These are phyloP conservation scores for Macaca fascicularis DNA, from an alignment of 2,113 vertebrate genomes.

Conservation along the genomic window T2T-MFA8v1.1 NC_088394.1:11820001-11820500, in stretches of 20 bases:
- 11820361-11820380: not conserved
- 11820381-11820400: no score
- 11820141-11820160: not conserved
- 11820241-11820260: not conserved
- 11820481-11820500: not conserved
- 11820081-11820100: not conserved
- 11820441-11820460: not conserved
- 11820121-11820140: not conserved
- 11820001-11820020: not conserved
- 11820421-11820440: not conserved
- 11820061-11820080: not conserved
- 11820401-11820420: not conserved
- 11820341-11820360: not conserved
- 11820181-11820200: not conserved
- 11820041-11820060: not conserved
- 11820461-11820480: not conserved
- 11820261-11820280: not conserved
- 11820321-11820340: not conserved
- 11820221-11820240: not conserved
- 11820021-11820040: not conserved
- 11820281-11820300: not conserved
- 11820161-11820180: not conserved
- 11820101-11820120: not conserved
- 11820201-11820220: not conserved
- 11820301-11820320: not conserved